Percentiles rank a stretch among this genome's conserved stretches.
Evolutionary conservation across 1,140 invertebrate genomes (phyloP).

Genomic region (Zaprionus nigranus): DNA sequence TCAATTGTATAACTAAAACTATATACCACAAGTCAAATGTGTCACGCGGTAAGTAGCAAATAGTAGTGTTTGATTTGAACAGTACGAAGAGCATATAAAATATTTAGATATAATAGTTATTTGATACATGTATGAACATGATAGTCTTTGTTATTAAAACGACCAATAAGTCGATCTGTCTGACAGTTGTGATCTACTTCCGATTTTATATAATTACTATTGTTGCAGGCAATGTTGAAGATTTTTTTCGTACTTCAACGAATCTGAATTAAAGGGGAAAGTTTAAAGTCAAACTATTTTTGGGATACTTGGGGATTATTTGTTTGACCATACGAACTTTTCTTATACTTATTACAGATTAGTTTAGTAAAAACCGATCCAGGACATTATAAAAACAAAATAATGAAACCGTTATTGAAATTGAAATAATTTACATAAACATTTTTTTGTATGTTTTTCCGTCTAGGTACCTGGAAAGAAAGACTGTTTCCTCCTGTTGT

Average conservation of each 20-base stretch:
- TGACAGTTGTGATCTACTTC: background rate
- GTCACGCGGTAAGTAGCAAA: slow-evolving; percentile 77
- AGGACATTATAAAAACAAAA: background rate
- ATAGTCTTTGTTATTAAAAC: too few relatives aligned
- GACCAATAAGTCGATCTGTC: too few relatives aligned
- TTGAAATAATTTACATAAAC: background rate
- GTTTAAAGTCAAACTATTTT: background rate
- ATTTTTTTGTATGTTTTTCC: slow-evolving; percentile 9
- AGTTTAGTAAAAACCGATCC: background rate
- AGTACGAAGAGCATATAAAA: background rate
- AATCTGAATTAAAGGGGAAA: too few relatives aligned
- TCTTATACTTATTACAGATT: background rate
- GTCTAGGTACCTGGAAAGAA: slow-evolving; percentile 84
- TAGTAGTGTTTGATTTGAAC: slow-evolving; percentile 1
- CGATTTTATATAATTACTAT: background rate
- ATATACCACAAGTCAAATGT: slow-evolving; percentile 79
- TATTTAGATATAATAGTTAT: too few relatives aligned
- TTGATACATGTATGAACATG: too few relatives aligned
- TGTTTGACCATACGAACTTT: background rate
- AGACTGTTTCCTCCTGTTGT: slow-evolving; percentile 85
- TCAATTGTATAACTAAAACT: slow-evolving; percentile 65
- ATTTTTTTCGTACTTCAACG: too few relatives aligned
- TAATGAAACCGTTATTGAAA: background rate
- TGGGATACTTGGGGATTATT: background rate
- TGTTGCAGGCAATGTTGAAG: too few relatives aligned